Conservation (phyloP, 1,140 invertebrate species). For the Linepithema humile region DNA sequence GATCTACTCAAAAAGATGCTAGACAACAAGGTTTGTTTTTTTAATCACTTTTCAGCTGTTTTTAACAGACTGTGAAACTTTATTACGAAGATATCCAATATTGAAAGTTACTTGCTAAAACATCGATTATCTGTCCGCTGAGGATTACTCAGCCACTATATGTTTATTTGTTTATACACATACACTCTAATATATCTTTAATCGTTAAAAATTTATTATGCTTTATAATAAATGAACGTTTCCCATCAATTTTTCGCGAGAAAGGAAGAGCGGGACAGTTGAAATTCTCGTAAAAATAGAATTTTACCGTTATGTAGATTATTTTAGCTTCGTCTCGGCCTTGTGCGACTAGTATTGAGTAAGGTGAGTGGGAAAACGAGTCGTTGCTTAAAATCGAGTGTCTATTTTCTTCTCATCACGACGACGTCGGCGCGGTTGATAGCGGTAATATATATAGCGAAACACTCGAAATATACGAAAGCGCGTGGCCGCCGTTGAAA, state of each 20-base stretch:
- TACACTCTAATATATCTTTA: background rate
- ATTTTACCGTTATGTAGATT: background rate
- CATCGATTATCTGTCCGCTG: background rate
- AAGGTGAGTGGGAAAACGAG: conserved; percentile 2
- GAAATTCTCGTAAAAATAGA: background rate
- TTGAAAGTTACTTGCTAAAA: conserved; percentile 3
- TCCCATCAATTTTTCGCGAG: background rate
- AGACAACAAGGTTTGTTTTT: background rate
- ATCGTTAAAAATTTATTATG: background rate
- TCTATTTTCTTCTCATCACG: conserved; percentile 27
- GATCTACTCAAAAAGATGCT: no score
- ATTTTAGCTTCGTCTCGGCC: conserved; percentile 2
- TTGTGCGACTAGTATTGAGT: conserved; percentile 9
- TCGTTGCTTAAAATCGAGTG: conserved; percentile 7
- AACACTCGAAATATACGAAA: conserved; percentile 42
- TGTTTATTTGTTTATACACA: background rate
- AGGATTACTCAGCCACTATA: background rate
- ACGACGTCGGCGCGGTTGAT: background rate
- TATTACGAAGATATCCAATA: background rate
- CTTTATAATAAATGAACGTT: background rate
- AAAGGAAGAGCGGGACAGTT: background rate
- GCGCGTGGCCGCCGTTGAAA: conserved; percentile 37
- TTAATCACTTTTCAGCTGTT: background rate
- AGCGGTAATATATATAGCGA: background rate
- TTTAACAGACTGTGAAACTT: background rate